Percentiles rank a stretch among this genome's conserved stretches.
phyloP scores from a whole-genome alignment of 2,797 vertebrate species.

The Siniperca undulata region DNA sequence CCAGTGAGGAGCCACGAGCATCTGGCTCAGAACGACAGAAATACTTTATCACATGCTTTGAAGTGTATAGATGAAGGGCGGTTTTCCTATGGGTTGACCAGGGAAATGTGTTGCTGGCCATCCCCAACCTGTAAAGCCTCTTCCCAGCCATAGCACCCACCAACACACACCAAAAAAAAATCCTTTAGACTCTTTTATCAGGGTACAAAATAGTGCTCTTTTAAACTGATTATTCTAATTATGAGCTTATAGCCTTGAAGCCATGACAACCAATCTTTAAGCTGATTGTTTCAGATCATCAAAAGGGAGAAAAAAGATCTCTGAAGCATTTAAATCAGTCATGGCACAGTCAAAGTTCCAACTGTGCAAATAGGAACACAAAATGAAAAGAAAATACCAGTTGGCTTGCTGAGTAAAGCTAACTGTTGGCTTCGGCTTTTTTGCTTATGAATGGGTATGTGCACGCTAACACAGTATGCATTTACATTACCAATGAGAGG shows the following conservation, averaged over 20 bases:
- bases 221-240: conserved; percentile 76
- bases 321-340: conserved; percentile 66
- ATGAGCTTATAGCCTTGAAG: conserved; percentile 68
- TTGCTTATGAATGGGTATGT: not conserved
- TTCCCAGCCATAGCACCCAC: conserved; percentile 22
- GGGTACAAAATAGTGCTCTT: conserved; percentile 61
- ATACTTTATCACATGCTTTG: conserved; percentile 78
- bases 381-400: conserved; percentile 65
- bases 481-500: not conserved
- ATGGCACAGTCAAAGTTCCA: conserved; percentile 37
- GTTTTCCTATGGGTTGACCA: conserved; percentile 62
- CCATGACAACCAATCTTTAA: conserved; percentile 79
- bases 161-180: conserved; percentile 33
- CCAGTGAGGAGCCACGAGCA: conserved; percentile 84
- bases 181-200: conserved; percentile 62
- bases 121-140: conserved; percentile 63
- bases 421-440: not conserved
- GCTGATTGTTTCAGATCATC: conserved; percentile 67
- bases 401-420: conserved; percentile 31
- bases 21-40: conserved; percentile 78
- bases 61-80: conserved; percentile 74
- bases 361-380: conserved; percentile 58
- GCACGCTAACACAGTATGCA: not conserved
- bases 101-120: conserved; percentile 58
- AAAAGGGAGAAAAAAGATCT: conserved; percentile 52